Conservation (phyloP, 2,797 vertebrate genomes). For the Sebastes glaucus region DNA sequence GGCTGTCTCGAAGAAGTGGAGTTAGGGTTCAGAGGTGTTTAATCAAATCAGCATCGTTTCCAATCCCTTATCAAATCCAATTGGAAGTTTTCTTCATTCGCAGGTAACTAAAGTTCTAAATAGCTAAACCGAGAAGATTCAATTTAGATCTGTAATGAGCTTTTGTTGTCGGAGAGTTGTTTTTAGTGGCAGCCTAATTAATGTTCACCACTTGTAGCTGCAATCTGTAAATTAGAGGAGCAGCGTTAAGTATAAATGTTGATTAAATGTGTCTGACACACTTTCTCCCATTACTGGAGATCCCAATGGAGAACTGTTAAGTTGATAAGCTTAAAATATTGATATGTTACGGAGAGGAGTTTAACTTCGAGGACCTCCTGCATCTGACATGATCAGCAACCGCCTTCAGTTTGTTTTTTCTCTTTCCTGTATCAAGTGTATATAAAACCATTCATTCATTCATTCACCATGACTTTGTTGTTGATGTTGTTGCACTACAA, state of each 20-base stretch:
- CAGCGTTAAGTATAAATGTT: not conserved
- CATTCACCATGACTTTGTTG: not conserved
- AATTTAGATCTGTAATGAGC: conserved; percentile 18
- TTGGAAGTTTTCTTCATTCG: not conserved
- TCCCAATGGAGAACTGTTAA: not conserved
- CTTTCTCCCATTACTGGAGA: not conserved
- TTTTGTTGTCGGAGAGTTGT: not conserved
- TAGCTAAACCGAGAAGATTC: conserved; percentile 3
- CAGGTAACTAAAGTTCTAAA: conserved; percentile 5
- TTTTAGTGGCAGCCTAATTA: conserved; percentile 1
- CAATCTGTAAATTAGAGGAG: conserved; percentile 10
- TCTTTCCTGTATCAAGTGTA: not conserved
- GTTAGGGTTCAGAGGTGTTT: not conserved
- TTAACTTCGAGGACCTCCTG: not conserved
- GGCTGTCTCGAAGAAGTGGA: not conserved
- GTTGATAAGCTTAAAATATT: not conserved
- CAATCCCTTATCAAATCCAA: not conserved
- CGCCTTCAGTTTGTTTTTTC: not conserved
- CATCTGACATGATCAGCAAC: not conserved
- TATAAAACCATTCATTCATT: not conserved
- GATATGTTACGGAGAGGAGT: not conserved
- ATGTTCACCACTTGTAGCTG: not conserved
- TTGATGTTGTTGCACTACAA: not conserved
- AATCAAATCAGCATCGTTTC: not conserved
- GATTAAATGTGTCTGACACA: not conserved